Evolutionary conservation across 2,888 invertebrate genomes (phyloP).

Genomic region (Digitonthophagus gazella): DNA sequence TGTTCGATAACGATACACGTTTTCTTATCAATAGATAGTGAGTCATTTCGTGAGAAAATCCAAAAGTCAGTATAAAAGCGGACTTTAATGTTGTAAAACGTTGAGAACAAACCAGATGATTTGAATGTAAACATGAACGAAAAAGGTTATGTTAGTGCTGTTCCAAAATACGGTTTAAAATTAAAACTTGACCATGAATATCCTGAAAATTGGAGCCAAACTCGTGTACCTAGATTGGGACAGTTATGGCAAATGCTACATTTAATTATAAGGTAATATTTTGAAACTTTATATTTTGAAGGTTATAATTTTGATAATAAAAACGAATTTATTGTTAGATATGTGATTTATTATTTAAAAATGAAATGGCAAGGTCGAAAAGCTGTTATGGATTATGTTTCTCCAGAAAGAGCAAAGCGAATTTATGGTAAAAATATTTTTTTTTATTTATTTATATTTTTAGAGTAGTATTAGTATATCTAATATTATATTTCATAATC

Average conservation of each 20-base stretch:
- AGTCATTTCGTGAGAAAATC: neutral
- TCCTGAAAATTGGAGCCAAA: constrained; percentile 70
- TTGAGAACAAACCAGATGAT: neutral
- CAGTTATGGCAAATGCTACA: constrained; percentile 72
- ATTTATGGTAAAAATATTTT: constrained; percentile 68
- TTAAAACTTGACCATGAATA: constrained; percentile 72
- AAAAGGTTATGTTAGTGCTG: constrained; percentile 33
- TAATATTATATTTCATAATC: too few relatives aligned
- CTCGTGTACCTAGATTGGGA: constrained; percentile 61
- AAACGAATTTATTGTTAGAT: constrained; percentile 55
- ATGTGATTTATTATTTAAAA: constrained; percentile 68
- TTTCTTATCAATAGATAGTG: neutral
- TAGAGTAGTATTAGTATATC: too few relatives aligned
- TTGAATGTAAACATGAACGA: constrained; percentile 16
- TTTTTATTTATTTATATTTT: constrained; percentile 7
- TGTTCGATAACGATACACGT: too few relatives aligned
- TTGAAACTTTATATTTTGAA: neutral
- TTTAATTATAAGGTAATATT: constrained; percentile 64
- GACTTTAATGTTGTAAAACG: neutral
- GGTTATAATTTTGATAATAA: constrained; percentile 21
- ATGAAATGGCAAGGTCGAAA: constrained; percentile 62
- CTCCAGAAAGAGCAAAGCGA: constrained; percentile 69
- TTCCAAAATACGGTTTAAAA: constrained; percentile 70
- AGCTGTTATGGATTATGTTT: constrained; percentile 78
- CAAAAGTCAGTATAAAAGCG: neutral